A percentile compares a stretch with the other conserved stretches of the same genome.
These are phyloP conservation scores for Percopsis transmontana DNA, from an alignment of 2,113 vertebrate genomes.

Conservation along the genomic window DNA sequence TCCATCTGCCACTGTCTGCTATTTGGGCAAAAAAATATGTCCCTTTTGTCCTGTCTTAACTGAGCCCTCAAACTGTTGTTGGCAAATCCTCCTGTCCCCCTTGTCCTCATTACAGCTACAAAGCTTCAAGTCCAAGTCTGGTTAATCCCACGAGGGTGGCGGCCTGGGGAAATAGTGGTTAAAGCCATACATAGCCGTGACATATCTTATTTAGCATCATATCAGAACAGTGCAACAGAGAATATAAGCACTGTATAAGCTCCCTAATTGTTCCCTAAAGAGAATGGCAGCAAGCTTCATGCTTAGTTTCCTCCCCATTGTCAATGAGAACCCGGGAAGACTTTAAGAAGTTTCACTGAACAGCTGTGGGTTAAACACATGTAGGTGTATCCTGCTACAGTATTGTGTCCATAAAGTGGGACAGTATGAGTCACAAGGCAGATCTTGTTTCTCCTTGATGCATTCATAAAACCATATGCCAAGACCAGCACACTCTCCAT, in stretches of 20 bases:
- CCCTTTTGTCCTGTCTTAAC: constrained; percentile 50
- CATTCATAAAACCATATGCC: constrained; percentile 39
- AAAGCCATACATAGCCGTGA: constrained; percentile 50
- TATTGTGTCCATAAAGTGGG: constrained; percentile 19
- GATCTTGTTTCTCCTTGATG: constrained; percentile 37
- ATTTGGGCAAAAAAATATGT: constrained; percentile 48
- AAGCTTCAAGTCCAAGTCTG: constrained; percentile 57
- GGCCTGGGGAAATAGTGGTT: constrained; percentile 32
- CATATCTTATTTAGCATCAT: constrained; percentile 54
- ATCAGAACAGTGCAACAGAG: constrained; percentile 26
- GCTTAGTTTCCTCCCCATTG: constrained; percentile 7
- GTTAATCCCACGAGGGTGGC: constrained; percentile 44
- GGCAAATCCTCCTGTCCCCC: constrained; percentile 56
- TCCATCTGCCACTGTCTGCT: constrained; percentile 66
- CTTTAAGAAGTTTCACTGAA: constrained; percentile 7
- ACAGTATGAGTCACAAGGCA: constrained; percentile 22
- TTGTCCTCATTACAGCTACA: constrained; percentile 65
- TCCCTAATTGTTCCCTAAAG: constrained; percentile 26
- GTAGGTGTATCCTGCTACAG: constrained; percentile 10
- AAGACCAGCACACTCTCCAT: constrained; percentile 7
- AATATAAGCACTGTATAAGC: constrained; percentile 20
- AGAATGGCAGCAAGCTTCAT: constrained; percentile 3
- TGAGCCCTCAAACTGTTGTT: constrained; percentile 51
- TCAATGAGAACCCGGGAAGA: constrained; percentile 9
- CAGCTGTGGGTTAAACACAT: not conserved